phyloP scores from a whole-genome alignment of 2,113 vertebrate species.

The Oncorhynchus mykiss region DNA sequence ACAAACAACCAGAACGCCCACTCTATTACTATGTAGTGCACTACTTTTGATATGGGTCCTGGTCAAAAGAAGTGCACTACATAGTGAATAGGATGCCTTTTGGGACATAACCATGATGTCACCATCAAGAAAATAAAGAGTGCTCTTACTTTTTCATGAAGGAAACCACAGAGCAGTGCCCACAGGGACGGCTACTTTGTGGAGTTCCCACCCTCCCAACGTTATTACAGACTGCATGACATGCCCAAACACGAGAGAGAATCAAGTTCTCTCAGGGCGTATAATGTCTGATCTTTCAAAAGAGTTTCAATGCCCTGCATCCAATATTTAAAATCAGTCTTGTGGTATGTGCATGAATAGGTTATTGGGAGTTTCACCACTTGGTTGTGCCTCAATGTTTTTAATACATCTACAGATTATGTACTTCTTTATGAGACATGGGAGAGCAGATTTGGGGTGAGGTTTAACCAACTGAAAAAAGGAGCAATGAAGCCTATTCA shows the following conservation, averaged over 20 bases:
- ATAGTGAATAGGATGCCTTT: no score
- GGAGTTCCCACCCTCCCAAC: slow-evolving; percentile 14
- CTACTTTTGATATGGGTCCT: no score
- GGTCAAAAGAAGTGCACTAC: background rate
- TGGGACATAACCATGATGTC: background rate
- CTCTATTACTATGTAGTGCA: background rate
- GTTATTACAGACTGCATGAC: slow-evolving; percentile 39
- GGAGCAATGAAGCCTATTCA: no score
- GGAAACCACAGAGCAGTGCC: background rate
- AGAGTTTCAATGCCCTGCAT: background rate
- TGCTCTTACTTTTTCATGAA: slow-evolving; percentile 11
- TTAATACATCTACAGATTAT: no score
- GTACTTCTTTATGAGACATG: no score
- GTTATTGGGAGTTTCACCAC: no score
- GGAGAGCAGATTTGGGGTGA: no score
- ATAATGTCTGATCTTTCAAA: background rate
- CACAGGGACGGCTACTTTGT: background rate
- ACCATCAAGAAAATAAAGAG: background rate
- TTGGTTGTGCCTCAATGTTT: no score
- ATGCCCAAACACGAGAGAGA: slow-evolving; percentile 22
- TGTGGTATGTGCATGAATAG: no score
- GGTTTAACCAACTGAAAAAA: no score
- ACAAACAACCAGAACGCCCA: background rate
- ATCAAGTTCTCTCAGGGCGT: slow-evolving; percentile 13
- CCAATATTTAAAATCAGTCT: background rate